These are phyloP conservation scores for Elgaria multicarinata DNA, from an alignment of 2,113 vertebrate species.

Conservation along the genomic window DNA sequence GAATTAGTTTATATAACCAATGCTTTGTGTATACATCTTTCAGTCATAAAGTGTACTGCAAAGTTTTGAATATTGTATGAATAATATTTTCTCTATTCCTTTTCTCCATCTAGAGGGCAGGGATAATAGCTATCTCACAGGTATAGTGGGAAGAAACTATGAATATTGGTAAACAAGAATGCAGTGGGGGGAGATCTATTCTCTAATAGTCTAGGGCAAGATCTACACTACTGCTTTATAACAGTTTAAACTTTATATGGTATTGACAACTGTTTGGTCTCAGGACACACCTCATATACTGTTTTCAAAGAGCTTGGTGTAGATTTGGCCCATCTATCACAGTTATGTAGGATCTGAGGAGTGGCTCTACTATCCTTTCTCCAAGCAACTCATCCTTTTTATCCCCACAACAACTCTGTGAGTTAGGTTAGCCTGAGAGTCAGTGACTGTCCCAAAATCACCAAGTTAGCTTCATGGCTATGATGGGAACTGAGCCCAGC, in stretches of 20 bases:
- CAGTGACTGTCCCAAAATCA: not conserved
- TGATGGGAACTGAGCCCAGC: not conserved
- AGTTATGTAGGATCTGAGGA: not conserved
- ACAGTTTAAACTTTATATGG: too few relatives aligned
- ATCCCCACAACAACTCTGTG: not conserved
- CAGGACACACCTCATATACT: too few relatives aligned
- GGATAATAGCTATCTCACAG: not conserved
- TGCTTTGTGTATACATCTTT: conserved; percentile 28
- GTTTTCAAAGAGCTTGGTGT: too few relatives aligned
- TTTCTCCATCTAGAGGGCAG: not conserved
- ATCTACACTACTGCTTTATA: too few relatives aligned
- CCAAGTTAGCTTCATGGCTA: not conserved
- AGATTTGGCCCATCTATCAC: too few relatives aligned
- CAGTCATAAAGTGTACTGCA: not conserved
- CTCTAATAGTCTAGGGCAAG: not conserved
- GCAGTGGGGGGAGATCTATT: not conserved
- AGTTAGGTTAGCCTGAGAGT: not conserved
- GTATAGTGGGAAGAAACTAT: not conserved
- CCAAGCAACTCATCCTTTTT: not conserved
- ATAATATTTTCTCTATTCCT: not conserved
- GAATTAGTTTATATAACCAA: conserved; percentile 27
- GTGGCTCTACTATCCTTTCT: not conserved
- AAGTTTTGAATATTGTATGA: conserved; percentile 10
- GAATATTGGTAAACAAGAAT: not conserved
- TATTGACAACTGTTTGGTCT: too few relatives aligned